These are phyloP conservation scores for Lepus timidus DNA, from an alignment of 2,113 vertebrate species.

Conservation along the genomic window DNA sequence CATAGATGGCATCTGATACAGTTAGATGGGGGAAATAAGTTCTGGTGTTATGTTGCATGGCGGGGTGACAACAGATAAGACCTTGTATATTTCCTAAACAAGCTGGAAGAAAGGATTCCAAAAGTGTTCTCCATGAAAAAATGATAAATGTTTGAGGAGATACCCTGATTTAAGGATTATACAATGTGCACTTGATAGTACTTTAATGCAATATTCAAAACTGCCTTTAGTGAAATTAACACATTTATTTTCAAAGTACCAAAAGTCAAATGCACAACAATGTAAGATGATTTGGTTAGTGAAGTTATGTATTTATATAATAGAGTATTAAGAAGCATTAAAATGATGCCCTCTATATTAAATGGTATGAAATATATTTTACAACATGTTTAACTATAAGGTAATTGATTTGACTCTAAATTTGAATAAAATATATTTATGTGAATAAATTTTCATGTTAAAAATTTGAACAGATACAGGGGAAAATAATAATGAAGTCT, in stretches of 20 bases:
- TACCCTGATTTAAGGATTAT: too few relatives aligned
- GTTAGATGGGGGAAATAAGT: too few relatives aligned
- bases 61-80: too few relatives aligned
- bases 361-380: constrained; percentile 1
- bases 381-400: neutral
- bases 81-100: too few relatives aligned
- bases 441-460: neutral
- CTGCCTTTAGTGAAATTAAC: neutral
- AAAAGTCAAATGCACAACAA: neutral
- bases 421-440: constrained; percentile 5
- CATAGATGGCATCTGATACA: too few relatives aligned
- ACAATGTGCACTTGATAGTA: neutral
- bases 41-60: too few relatives aligned
- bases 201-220: neutral
- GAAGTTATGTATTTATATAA: neutral
- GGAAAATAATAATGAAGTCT: neutral
- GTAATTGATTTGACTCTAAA: neutral
- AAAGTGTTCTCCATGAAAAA: too few relatives aligned
- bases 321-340: neutral
- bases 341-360: neutral
- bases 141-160: too few relatives aligned
- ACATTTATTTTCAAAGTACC: neutral
- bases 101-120: too few relatives aligned
- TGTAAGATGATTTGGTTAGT: neutral
- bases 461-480: neutral